Base-by-base conservation (phyloP, 2,113 vertebrate genomes). In the Xyrauchen texanus region DNA sequence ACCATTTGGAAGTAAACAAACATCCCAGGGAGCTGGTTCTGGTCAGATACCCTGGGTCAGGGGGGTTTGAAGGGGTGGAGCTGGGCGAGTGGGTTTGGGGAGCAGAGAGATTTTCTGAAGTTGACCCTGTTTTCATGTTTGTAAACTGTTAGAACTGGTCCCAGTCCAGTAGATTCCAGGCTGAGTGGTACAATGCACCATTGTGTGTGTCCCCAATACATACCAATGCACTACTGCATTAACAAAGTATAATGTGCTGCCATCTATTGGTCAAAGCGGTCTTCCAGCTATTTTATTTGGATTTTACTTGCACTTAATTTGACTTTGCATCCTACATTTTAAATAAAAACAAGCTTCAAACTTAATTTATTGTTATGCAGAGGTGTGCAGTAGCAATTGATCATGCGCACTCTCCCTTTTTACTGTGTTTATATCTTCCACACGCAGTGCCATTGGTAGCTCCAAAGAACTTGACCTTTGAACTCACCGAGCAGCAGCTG, bases 401-500 rank as follows among this genome's bases (percentile, higher is more conserved):
- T 8, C 44, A 42, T 44, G 3, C 6, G 61, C 15, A 4, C 13
- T n/a, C 34, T 8, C 52, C 21, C 11, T 34, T 53, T 58, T 68
- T 57, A 68, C n/a, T 60, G n/a, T 65, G 4, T 55, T 79, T 55
- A 81, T 85, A 21, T 86, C 61, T 85, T 90, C 71, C 68, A 53
- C 67, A 57, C 82, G 5, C 90, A 99, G 97, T 93, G 71, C 97
- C 97, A 72, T 88, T 87, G 42, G 91, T 85, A 3, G 93, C 94
- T 7, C 96, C 97, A 12, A 92, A 91, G 90, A 98, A 98, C 83
- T 90, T 99, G 79, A 96, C 89, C 46, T 95, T 98, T 71, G 91
- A 93, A 44, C 93, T 92, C 34, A 94, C 91, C 4, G 95, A 96
- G 84, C 91, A 93, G 52, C 93, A 93, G 81, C 91, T 99, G 78